phyloP scores from a whole-genome alignment of 1,140 invertebrate species.

The Pseudachorutes palmiensis region DNA sequence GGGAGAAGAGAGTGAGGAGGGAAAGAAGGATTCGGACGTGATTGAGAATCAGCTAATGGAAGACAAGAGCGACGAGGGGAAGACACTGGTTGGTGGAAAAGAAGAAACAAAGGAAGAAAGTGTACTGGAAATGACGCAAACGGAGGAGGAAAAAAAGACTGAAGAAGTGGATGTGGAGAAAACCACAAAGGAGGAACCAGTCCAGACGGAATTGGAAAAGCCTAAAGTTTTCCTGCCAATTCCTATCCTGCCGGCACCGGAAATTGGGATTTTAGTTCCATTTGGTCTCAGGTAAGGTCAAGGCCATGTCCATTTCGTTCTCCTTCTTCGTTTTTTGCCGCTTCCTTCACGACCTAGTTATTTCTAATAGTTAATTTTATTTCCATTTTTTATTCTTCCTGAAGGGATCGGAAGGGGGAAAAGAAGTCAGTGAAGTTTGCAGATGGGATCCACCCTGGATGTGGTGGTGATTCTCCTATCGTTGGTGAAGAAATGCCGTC shows the following conservation, averaged over 20 bases:
- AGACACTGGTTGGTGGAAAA: too few relatives aligned
- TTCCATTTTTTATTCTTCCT: background rate
- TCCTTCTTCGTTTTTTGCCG: background rate
- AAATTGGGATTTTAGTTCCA: conserved; percentile 48
- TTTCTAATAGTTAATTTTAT: conserved; percentile 20
- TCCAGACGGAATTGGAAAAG: background rate
- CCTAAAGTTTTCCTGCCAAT: too few relatives aligned
- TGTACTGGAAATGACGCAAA: too few relatives aligned
- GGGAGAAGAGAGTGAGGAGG: too few relatives aligned
- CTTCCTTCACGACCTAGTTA: background rate
- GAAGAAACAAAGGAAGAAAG: too few relatives aligned
- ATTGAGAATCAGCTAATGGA: too few relatives aligned
- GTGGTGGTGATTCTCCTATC: conserved; percentile 56
- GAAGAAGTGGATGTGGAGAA: background rate
- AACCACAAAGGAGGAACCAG: background rate
- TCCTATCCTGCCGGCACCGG: conserved; percentile 35
- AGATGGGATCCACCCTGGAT: conserved; percentile 56
- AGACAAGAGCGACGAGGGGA: too few relatives aligned
- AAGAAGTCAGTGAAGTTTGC: conserved; percentile 55
- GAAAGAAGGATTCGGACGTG: too few relatives aligned
- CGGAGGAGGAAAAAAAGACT: background rate
- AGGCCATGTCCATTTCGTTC: background rate
- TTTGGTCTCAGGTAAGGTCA: conserved; percentile 45
- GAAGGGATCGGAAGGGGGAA: conserved; percentile 22
- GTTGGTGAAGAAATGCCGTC: conserved; percentile 57